A percentile compares a stretch with the other conserved stretches of the same genome.
Evolutionary conservation across 2,113 vertebrate genomes (phyloP).

Genomic region (Cyanistes caeruleus): DNA sequence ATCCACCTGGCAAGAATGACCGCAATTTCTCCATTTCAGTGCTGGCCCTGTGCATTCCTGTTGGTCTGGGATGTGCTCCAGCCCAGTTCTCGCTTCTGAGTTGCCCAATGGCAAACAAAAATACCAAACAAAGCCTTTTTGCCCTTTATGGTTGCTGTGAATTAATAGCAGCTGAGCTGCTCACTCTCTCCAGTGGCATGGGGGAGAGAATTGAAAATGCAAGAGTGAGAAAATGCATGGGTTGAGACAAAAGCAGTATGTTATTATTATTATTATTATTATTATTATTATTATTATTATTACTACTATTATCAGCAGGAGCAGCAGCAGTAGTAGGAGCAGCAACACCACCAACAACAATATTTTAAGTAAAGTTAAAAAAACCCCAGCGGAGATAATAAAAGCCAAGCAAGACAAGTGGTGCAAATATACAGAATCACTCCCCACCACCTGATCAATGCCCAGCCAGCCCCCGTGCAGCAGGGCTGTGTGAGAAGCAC

Average conservation of each 20-base stretch:
- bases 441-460: rapidly evolving
- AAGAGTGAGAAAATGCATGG: background rate
- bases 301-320: background rate
- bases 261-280: background rate
- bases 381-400: background rate
- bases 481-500: background rate
- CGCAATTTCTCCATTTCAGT: background rate
- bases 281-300: too few relatives aligned
- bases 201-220: background rate
- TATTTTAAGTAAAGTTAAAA: background rate
- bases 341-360: background rate
- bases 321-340: background rate
- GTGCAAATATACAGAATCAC: background rate
- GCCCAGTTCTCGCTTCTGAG: background rate
- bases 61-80: background rate
- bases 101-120: background rate
- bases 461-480: background rate
- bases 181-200: background rate
- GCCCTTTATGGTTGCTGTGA: background rate
- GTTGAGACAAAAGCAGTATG: background rate
- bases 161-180: background rate
- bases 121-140: background rate
- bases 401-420: background rate
- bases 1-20: background rate
- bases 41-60: background rate